These are phyloP conservation scores for Menura novaehollandiae DNA, from an alignment of 2,113 vertebrate genomes.

Conservation along the genomic window DNA sequence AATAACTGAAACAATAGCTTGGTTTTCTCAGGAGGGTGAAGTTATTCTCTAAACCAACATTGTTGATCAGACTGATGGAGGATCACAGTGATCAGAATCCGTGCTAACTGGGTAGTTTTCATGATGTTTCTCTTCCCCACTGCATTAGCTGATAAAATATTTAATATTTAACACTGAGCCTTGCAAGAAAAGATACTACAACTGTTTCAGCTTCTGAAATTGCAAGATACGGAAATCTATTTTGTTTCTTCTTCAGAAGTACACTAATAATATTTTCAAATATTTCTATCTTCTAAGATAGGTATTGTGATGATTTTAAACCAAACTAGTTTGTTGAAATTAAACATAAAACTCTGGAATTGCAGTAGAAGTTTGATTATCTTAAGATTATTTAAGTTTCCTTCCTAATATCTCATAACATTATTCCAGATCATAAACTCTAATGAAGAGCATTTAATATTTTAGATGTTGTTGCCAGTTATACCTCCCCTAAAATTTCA, in stretches of 20 bases:
- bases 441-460: not conserved
- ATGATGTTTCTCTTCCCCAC: not conserved
- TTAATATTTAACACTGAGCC: not conserved
- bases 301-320: not conserved
- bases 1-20: not conserved
- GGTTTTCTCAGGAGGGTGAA: not conserved
- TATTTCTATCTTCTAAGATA: not conserved
- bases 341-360: not conserved
- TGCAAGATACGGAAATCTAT: not conserved
- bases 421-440: not conserved
- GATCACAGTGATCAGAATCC: not conserved
- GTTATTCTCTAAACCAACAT: not conserved
- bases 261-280: not conserved
- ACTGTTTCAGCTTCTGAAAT: not conserved
- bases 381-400: not conserved
- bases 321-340: not conserved
- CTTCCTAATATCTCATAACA: not conserved
- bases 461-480: not conserved
- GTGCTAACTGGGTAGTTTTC: not conserved
- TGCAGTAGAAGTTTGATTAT: not conserved
- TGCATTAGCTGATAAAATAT: not conserved
- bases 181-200: not conserved
- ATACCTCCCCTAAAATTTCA: constrained; percentile 5
- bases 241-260: not conserved
- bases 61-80: not conserved